Evolutionary conservation across 2,888 invertebrate genomes (phyloP), one percentile per base, ranked within the genome.

Genomic region (Drosophila falleni): DNA sequence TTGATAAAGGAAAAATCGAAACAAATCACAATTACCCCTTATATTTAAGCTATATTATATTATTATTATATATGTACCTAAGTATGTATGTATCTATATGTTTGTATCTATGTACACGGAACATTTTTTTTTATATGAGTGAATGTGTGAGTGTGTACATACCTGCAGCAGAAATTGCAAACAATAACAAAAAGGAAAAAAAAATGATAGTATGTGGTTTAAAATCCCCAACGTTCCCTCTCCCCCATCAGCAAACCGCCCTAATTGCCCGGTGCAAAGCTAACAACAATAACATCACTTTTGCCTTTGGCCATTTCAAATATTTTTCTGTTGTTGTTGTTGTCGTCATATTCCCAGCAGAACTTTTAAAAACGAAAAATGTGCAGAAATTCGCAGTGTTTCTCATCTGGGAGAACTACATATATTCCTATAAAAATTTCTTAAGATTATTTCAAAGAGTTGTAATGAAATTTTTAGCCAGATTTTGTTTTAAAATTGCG

Each of bases 101-200:
- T 55, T 19, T 46, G 10, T 51, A 29, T 72, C 31, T 46, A 44
- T 59, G 58, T 72, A 51, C 42, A n/a, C 31, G 19, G 37, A 56
- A 26, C 46, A 46, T 47, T 37, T 47, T n/a, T 19, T 10, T 10
- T 11, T 13, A 2, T 42, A 2, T 42, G 10, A 46, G 13, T 26
- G 39, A 39, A 10, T 71, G 47, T 72, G 26, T 66, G 60, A 53
- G 41, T 49, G 69, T 69, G 50, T 44, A 35, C 11, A 67, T 47
- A 69, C 60, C 49, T 71, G 70, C 64, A 78, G 51, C 74, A 78
- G 51, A 74, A 70, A 74, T 66, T 78, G 74, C 78, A 76, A 74
- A 62, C 64, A 76, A 78, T 62, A 76, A 76, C 64, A 77, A 77
- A 58, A 39, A 15, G 13, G 54, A 44, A 33, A 37, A 54, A 31